Percentiles rank a stretch among this genome's conserved stretches.
These are phyloP conservation scores for Ophioderma brevispina DNA, from an alignment of 35 echinoderm and acorn worm genomes.

Conservation along the genomic window DNA sequence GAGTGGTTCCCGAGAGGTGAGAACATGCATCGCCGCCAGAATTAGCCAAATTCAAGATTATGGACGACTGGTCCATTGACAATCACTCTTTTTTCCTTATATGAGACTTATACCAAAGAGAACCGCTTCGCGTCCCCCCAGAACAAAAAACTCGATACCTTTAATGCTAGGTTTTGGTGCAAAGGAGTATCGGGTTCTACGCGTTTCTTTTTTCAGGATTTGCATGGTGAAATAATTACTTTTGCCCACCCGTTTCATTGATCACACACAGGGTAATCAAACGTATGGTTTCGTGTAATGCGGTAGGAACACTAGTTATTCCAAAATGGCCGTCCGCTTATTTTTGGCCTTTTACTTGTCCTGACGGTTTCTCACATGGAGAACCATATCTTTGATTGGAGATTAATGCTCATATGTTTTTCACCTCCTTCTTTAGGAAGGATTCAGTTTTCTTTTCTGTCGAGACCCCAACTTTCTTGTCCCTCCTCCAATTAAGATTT, in stretches of 20 bases:
- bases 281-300: background rate
- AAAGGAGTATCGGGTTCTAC: conserved; percentile 18
- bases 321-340: conserved; percentile 32
- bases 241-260: conserved; percentile 37
- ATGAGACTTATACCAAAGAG: conserved; percentile 2
- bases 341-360: conserved; percentile 40
- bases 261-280: conserved; percentile 4
- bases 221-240: conserved; percentile 34
- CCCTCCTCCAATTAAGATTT: background rate
- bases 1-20: conserved; percentile 38
- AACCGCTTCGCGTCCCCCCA: conserved; percentile 38
- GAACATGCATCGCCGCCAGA: conserved; percentile 32
- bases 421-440: conserved; percentile 6
- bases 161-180: conserved; percentile 55
- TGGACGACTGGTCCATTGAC: conserved; percentile 52
- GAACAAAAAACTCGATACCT: conserved; percentile 1
- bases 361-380: conserved; percentile 16
- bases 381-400: conserved; percentile 23
- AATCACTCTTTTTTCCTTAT: conserved; percentile 11
- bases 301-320: conserved; percentile 3
- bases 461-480: background rate
- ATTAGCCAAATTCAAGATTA: conserved; percentile 28
- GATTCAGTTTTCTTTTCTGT: conserved; percentile 6
- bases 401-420: background rate
- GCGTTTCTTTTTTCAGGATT: conserved; percentile 47